Evolutionary conservation across 2,888 invertebrate genomes (phyloP).

Genomic region (Campoplex capitator): DNA sequence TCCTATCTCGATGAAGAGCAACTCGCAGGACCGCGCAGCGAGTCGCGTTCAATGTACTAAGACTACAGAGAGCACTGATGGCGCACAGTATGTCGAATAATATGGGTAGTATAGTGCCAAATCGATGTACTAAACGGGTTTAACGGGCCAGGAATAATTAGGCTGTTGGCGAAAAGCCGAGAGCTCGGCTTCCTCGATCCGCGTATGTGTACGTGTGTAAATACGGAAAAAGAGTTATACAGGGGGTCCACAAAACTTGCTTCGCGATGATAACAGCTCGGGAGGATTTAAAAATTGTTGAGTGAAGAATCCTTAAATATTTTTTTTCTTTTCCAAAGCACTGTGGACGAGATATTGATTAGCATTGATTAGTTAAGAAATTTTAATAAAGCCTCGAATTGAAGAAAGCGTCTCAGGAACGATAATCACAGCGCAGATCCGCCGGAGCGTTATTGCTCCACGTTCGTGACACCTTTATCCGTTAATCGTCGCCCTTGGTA

Average conservation of each 20-base stretch:
- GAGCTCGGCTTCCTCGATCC: conserved; percentile 70
- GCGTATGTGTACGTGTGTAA: neutral
- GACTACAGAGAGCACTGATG: neutral
- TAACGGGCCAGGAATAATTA: conserved; percentile 83
- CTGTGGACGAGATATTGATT: neutral
- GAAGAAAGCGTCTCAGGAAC: neutral
- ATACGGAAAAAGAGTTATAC: neutral
- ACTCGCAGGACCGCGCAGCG: neutral
- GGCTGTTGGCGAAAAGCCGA: conserved; percentile 82
- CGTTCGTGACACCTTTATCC: neutral
- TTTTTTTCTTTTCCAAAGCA: neutral
- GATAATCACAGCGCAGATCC: neutral
- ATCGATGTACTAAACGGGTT: conserved; percentile 82
- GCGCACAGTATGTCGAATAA: conserved; percentile 68
- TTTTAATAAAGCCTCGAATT: neutral
- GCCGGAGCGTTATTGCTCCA: neutral
- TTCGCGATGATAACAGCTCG: too few relatives aligned
- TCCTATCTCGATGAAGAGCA: neutral
- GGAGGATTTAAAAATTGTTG: neutral
- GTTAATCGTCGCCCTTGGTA: neutral
- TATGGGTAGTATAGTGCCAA: conserved; percentile 77
- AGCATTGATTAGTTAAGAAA: neutral
- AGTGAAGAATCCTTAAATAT: neutral
- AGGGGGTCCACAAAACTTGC: neutral
- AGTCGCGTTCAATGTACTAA: conserved; percentile 25